Percentiles rank a stretch among this genome's conserved stretches.
These are phyloP conservation scores for Melanotaenia maccullochi DNA, from an alignment of 2,797 vertebrate genomes.

Conservation along the genomic window DNA sequence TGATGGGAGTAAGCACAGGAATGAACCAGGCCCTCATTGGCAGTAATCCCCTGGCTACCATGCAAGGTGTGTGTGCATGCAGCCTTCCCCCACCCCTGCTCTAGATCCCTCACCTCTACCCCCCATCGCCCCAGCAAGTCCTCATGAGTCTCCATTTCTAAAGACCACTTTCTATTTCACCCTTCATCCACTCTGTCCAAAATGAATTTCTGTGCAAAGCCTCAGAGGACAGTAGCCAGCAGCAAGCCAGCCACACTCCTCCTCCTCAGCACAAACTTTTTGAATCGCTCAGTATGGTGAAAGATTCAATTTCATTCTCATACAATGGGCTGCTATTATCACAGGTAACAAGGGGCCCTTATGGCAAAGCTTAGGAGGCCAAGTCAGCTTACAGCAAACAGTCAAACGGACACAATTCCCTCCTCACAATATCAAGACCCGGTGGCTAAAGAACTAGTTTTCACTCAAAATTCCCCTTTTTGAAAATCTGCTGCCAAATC, in stretches of 20 bases:
- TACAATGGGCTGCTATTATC: slow-evolving; percentile 72
- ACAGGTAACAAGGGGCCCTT: slow-evolving; percentile 62
- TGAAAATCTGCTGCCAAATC: slow-evolving; percentile 64
- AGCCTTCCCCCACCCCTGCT: slow-evolving; percentile 12
- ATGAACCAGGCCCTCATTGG: slow-evolving; percentile 91
- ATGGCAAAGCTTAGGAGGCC: slow-evolving; percentile 72
- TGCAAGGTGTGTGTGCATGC: slow-evolving; percentile 84
- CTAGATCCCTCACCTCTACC: not conserved
- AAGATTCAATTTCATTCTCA: slow-evolving; percentile 73
- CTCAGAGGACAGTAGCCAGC: slow-evolving; percentile 32
- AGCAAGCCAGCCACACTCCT: slow-evolving; percentile 22
- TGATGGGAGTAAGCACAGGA: slow-evolving; percentile 92
- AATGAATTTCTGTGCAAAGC: slow-evolving; percentile 62
- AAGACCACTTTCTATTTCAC: slow-evolving; percentile 65
- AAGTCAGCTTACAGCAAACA: slow-evolving; percentile 69
- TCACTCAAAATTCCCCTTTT: slow-evolving; percentile 45
- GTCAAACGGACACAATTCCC: slow-evolving; percentile 61
- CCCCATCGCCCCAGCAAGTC: slow-evolving; percentile 5
- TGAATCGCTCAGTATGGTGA: slow-evolving; percentile 66
- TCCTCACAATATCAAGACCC: slow-evolving; percentile 44
- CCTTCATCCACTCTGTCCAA: slow-evolving; percentile 60
- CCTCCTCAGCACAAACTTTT: slow-evolving; percentile 63
- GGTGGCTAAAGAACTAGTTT: slow-evolving; percentile 63
- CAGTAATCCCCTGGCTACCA: slow-evolving; percentile 91
- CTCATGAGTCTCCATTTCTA: slow-evolving; percentile 53